A percentile compares a stretch with the other conserved stretches of the same genome.
These are phyloP conservation scores for Cettia cetti DNA, from an alignment of 2,113 vertebrate species.

Conservation along the genomic window DNA sequence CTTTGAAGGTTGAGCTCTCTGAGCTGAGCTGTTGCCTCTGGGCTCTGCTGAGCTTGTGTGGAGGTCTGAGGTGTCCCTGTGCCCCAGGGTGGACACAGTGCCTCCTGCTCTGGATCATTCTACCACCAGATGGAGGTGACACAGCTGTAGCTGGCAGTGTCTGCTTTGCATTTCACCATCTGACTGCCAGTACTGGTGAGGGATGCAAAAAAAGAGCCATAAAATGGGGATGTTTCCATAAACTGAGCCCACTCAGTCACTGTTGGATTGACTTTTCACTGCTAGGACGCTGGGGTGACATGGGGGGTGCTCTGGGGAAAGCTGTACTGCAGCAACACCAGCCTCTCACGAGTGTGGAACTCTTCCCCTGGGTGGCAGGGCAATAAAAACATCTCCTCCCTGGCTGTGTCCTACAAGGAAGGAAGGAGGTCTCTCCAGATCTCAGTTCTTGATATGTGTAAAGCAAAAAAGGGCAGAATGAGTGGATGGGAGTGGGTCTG, in stretches of 20 bases:
- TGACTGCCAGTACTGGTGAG: background rate
- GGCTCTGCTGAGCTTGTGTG: background rate
- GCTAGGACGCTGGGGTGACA: background rate
- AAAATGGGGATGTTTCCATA: background rate
- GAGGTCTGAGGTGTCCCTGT: background rate
- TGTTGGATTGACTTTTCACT: background rate
- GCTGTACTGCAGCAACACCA: background rate
- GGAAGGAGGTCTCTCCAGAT: background rate
- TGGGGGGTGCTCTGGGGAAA: background rate
- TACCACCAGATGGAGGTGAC: background rate
- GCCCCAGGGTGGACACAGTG: background rate
- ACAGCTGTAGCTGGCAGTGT: background rate
- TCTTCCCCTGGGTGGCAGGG: background rate
- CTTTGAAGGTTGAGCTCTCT: background rate
- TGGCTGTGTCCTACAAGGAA: background rate
- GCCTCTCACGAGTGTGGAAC: rapidly evolving
- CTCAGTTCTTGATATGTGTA: background rate
- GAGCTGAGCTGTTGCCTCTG: background rate
- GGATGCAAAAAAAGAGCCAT: background rate
- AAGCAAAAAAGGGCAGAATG: background rate
- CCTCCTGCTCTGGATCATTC: background rate
- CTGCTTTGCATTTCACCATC: background rate
- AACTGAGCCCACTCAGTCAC: rapidly evolving
- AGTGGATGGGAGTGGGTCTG: background rate
- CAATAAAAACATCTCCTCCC: background rate